phyloP scores from a whole-genome alignment of 2,113 vertebrate genomes.

The Phrynosoma platyrhinos region DNA sequence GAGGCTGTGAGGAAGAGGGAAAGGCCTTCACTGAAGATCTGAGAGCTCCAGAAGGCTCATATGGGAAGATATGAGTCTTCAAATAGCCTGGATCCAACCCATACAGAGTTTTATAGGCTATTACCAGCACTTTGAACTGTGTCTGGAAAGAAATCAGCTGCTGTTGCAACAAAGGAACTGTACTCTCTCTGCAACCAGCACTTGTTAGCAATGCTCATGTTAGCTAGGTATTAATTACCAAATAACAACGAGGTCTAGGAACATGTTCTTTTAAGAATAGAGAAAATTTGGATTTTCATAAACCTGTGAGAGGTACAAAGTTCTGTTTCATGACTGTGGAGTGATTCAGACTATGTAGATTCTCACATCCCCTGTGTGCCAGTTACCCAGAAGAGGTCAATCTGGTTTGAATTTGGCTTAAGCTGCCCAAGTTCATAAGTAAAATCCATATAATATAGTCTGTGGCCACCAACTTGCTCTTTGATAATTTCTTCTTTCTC shows the following conservation, averaged over 20 bases:
- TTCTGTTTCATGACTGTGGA: neutral
- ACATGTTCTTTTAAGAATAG: neutral
- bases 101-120: no score
- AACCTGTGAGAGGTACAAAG: neutral
- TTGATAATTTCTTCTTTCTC: slow-evolving; percentile 62
- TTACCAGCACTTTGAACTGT: no score
- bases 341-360: neutral
- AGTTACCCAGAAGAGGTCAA: neutral
- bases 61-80: no score
- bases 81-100: no score
- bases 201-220: no score
- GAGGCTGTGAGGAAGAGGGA: no score
- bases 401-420: slow-evolving; percentile 52
- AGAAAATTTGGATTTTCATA: neutral
- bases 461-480: slow-evolving; percentile 68
- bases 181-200: no score
- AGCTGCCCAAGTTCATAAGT: slow-evolving; percentile 57
- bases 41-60: no score
- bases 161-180: no score
- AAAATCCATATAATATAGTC: slow-evolving; percentile 55
- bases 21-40: no score
- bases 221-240: neutral
- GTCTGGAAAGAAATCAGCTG: no score
- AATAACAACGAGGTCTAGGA: neutral
- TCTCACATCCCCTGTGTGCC: neutral